A percentile compares a stretch with the other conserved stretches of the same genome.
Conservation (phyloP, 23 tunicate species). For the Styela clava region DNA sequence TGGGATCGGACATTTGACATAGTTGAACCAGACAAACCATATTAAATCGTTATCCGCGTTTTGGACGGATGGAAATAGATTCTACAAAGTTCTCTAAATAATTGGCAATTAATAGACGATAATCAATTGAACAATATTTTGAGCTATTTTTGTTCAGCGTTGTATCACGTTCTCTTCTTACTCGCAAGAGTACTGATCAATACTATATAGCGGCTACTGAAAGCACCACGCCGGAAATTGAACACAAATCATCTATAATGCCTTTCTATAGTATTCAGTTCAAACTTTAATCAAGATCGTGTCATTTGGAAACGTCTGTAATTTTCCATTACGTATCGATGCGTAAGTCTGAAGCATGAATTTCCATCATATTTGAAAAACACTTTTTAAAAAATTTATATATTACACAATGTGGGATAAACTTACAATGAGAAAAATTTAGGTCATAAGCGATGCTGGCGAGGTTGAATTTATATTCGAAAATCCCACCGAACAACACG, state of each 20-base stretch:
- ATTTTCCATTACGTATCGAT: neutral
- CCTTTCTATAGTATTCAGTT: neutral
- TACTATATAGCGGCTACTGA: neutral
- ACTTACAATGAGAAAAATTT: too few relatives aligned
- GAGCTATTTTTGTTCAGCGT: neutral
- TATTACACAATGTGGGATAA: too few relatives aligned
- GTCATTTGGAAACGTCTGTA: neutral
- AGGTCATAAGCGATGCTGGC: too few relatives aligned
- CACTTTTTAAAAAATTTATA: too few relatives aligned
- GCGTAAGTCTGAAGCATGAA: too few relatives aligned
- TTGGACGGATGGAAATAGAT: too few relatives aligned
- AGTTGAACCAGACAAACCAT: too few relatives aligned
- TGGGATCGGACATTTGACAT: too few relatives aligned
- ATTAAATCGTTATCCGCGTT: too few relatives aligned
- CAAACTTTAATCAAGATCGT: neutral
- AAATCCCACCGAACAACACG: too few relatives aligned
- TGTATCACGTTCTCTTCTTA: neutral
- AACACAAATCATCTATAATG: neutral
- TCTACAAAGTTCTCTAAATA: neutral
- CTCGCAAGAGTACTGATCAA: neutral
- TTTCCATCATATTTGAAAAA: too few relatives aligned
- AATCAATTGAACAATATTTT: neutral
- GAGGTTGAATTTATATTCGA: too few relatives aligned
- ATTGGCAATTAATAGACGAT: neutral
- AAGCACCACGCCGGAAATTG: neutral